Base-by-base conservation (phyloP, 2,113 vertebrate species). In the Corapipo altera region DNA sequence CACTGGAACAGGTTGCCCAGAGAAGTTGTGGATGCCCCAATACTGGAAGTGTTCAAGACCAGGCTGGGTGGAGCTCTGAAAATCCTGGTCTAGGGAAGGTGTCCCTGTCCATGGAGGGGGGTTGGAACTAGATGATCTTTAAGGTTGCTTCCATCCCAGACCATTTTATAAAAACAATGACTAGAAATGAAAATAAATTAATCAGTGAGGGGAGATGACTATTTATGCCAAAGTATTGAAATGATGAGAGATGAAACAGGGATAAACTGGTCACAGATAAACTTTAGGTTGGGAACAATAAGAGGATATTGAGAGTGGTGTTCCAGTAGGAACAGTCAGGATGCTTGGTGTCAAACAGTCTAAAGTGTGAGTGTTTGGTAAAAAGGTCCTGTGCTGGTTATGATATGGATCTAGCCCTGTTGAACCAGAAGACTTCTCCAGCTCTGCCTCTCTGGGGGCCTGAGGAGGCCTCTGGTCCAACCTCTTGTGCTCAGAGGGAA, bases 41-140 rank as follows among this genome's bases (percentile, higher is more conserved):
- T 17, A 6, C 17, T 54, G 11, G 6, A 69, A 69, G 9, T 0
- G 0, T 41, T 48, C 18, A 61, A 41, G 8, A 5, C 24, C 11
- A 21, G 21, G 70, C 0, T 69, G 23, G 30, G 5, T 35, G 41
- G 41, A 5, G 14, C 4, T 6, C n/a, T 76, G 55, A 76, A 11
- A 26, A 70, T 11, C 24, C 54, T 26, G 46, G 3, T 12, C 24
- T n/a, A 30, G 39, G 22, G 9, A 17, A 51, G 14, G 5, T 43
- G 11, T 22, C 5, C 17, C 26, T 46, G 28, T 13, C 19, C 8
- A 4, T 1, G 4, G 12, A 69, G n/a, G 16, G 14, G 27, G 30
- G 1, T 22, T 61, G 10, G 46, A 69, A 54, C 6, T 28, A 82
- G n/a, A 32, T 61, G 28, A 54, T 48, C n/a, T 82, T 61, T 69